phyloP scores from a whole-genome alignment of 2,888 invertebrate species.

The Spodoptera littoralis region DNA sequence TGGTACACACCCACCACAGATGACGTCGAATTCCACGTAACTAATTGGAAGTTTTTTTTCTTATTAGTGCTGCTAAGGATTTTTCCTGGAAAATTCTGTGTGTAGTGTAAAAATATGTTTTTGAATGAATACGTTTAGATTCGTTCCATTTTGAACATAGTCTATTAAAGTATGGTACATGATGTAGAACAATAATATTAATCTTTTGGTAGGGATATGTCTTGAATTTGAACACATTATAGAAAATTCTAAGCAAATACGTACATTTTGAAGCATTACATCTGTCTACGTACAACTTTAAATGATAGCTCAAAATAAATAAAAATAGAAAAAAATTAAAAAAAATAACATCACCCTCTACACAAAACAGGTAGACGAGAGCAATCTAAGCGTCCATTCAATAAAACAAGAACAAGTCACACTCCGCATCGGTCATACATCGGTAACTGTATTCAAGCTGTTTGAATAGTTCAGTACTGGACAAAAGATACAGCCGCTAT shows the following conservation, averaged over 20 bases:
- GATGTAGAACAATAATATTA: too few species aligned
- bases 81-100: constrained; percentile 1
- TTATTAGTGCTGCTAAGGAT: background rate
- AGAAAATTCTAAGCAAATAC: too few species aligned
- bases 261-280: too few species aligned
- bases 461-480: constrained; percentile 38
- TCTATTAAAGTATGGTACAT: too few species aligned
- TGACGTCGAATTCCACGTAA: background rate
- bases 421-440: constrained; percentile 78
- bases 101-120: too few species aligned
- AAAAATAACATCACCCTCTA: constrained; percentile 55
- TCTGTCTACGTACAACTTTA: too few species aligned
- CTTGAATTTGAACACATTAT: too few species aligned
- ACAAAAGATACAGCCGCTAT: constrained; percentile 48
- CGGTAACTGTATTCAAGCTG: constrained; percentile 69
- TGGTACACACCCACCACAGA: constrained; percentile 4
- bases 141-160: too few species aligned
- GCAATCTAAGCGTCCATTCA: constrained; percentile 75
- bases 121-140: too few species aligned
- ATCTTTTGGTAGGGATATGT: too few species aligned
- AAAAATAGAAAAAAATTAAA: background rate
- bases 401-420: constrained; percentile 74
- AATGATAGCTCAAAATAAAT: too few species aligned
- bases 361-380: constrained; percentile 47
- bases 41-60: background rate